Evolutionary conservation across 2,113 vertebrate species (phyloP), one percentile per base, ranked within the genome.

Genomic region (Hyla sarda): DNA sequence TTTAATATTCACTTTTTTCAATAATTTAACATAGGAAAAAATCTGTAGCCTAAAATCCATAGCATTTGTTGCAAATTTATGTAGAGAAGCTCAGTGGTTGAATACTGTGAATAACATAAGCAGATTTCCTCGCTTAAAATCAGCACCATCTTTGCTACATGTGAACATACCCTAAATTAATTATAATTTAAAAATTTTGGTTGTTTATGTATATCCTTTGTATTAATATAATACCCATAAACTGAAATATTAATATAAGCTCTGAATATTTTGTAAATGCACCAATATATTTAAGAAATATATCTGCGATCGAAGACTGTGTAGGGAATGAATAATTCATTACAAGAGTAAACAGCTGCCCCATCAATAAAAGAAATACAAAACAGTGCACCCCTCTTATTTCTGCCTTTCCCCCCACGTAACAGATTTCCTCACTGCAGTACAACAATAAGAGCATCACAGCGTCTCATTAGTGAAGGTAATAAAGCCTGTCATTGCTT

Each of bases 401-500:
- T 50, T 54, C 48, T 77, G n/a, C 48, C 17, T n/a, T n/a, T 41
- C 58, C 52, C 23, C 12, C 54, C 77, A 25, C 45, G 56, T 60
- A 54, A 80, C 30, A 58, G 32, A 60, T 62, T 80, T 25, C 41
- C 62, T 62, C 34, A 62, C 77, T 16, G 23, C 54, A 37, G 77
- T 25, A 79, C 50, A 79, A 28, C 30, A 28, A 77, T 54, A 56
- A 79, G 76, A 79, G 23, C 76, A 79, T 79, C 50, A 25, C 76
- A 58, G 32, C 16, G 37, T 62, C 54, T 60, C 77, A 80, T 80
- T 80, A 80, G 77, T 62, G 32, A 80, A 62, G 54, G 60, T 80
- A 80, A 62, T 80, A 60, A 62, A 80, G 77, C 54, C 77, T 80
- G 77, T 80, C 77, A 80, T 80, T 62, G 77, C 77, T 80, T 80